phyloP scores from a whole-genome alignment of 2,113 vertebrate species.

The Epinephelus cyanopodus region DNA sequence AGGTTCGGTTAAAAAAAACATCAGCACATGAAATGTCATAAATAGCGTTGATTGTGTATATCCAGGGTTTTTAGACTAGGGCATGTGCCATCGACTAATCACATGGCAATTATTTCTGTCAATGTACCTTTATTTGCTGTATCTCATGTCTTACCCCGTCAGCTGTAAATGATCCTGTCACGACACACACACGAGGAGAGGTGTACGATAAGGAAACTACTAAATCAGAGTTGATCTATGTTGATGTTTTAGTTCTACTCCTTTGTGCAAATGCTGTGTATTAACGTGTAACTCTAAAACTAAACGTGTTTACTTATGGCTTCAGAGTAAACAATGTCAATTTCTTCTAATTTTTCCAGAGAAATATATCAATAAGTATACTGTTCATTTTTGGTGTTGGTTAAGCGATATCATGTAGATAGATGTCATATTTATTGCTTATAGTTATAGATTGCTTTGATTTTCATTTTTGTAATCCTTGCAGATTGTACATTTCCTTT shows the following conservation, averaged over 20 bases:
- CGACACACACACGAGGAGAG: conserved; percentile 25
- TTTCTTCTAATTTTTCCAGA: conserved; percentile 55
- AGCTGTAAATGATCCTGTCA: conserved; percentile 73
- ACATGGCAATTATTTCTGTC: conserved; percentile 21
- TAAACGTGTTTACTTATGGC: conserved; percentile 72
- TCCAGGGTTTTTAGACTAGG: conserved; percentile 34
- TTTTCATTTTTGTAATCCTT: conserved; percentile 67
- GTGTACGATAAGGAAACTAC: conserved; percentile 63
- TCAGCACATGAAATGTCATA: conserved; percentile 19
- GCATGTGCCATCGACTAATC: conserved; percentile 44
- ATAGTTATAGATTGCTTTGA: conserved; percentile 53
- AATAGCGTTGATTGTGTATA: conserved; percentile 29
- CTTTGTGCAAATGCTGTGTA: conserved; percentile 81
- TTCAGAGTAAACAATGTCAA: conserved; percentile 73
- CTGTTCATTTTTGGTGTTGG: conserved; percentile 75
- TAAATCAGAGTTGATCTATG: conserved; percentile 68
- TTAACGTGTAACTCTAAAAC: conserved; percentile 75
- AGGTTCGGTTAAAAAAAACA: conserved; percentile 41
- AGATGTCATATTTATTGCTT: conserved; percentile 64
- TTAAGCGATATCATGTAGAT: conserved; percentile 66
- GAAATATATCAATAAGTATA: conserved; percentile 64
- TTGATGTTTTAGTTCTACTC: conserved; percentile 79
- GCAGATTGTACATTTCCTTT: conserved; percentile 48
- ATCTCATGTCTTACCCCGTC: conserved; percentile 34
- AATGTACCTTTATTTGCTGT: conserved; percentile 41